Percentiles rank a stretch among this genome's conserved stretches.
These are phyloP conservation scores for Proteles cristata DNA, from an alignment of 2,113 vertebrate species.

Conservation along the genomic window DNA sequence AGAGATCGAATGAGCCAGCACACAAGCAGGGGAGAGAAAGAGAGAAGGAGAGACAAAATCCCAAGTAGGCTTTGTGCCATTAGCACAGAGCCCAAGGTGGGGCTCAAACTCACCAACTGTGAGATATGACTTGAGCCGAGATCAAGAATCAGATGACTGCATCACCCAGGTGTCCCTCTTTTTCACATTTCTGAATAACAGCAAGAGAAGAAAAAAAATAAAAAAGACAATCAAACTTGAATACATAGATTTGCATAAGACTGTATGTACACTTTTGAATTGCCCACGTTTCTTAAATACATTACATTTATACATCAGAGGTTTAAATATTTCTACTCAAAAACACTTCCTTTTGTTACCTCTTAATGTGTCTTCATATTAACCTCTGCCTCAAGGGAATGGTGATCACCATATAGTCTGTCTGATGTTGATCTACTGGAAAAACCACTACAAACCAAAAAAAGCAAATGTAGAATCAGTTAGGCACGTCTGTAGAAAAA, in stretches of 20 bases:
- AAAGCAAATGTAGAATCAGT: not conserved
- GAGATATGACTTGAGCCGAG: no score
- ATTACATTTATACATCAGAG: not conserved
- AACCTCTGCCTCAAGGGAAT: not conserved
- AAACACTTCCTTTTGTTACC: not conserved
- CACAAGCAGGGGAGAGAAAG: no score
- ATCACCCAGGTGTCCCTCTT: no score
- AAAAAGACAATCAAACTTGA: not conserved
- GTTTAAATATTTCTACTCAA: not conserved
- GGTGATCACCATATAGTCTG: not conserved
- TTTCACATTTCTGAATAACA: not conserved
- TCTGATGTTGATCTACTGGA: not conserved
- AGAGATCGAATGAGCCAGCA: no score
- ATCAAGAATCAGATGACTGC: no score
- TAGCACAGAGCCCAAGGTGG: no score
- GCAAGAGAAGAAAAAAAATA: not conserved
- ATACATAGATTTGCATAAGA: not conserved
- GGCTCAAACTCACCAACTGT: no score
- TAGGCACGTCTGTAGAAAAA: not conserved
- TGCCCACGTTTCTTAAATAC: not conserved
- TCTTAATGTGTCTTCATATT: not conserved
- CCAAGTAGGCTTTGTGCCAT: no score
- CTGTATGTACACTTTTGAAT: not conserved
- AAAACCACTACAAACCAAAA: not conserved
- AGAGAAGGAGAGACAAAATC: no score